Percentiles rank a stretch among this genome's conserved stretches.
These are phyloP conservation scores for Gonioctena quinquepunctata DNA, from an alignment of 1,140 invertebrate genomes.

Conservation along the genomic window DNA sequence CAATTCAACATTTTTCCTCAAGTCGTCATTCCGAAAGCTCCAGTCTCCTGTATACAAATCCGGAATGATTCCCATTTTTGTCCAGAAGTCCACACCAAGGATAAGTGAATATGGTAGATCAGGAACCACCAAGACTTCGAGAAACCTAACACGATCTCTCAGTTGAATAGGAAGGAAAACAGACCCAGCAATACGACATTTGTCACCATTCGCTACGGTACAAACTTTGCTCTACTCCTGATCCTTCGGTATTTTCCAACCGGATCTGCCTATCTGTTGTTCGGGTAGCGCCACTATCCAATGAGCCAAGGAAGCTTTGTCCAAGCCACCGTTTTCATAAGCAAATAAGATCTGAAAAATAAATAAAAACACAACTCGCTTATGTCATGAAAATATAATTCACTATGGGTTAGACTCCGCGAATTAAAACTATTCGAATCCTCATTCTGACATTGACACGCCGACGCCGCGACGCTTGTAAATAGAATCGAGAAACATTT, in stretches of 20 bases:
- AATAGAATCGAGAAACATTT: too few relatives aligned
- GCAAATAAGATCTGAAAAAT: too few relatives aligned
- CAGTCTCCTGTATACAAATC: slow-evolving; percentile 7
- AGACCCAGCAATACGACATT: background rate
- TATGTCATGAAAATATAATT: too few relatives aligned
- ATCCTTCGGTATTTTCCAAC: background rate
- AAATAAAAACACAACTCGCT: too few relatives aligned
- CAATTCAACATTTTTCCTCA: background rate
- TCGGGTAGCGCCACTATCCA: slow-evolving; percentile 4
- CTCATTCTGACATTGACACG: too few relatives aligned
- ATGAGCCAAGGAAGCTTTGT: background rate
- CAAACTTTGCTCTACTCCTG: background rate
- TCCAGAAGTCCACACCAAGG: slow-evolving; percentile 19
- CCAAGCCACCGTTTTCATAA: too few relatives aligned
- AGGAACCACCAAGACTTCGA: background rate
- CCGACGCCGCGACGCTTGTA: too few relatives aligned
- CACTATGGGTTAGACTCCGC: too few relatives aligned
- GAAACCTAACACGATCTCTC: background rate
- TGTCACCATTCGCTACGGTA: background rate
- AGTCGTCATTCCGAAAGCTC: background rate
- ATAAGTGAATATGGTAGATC: slow-evolving; percentile 1
- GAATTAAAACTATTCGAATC: too few relatives aligned
- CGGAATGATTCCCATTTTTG: slow-evolving; percentile 10
- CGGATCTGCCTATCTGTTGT: background rate
- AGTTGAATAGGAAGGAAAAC: background rate